Conservation (phyloP, 2,113 vertebrate species). For the Ochotona curzoniae region DNA sequence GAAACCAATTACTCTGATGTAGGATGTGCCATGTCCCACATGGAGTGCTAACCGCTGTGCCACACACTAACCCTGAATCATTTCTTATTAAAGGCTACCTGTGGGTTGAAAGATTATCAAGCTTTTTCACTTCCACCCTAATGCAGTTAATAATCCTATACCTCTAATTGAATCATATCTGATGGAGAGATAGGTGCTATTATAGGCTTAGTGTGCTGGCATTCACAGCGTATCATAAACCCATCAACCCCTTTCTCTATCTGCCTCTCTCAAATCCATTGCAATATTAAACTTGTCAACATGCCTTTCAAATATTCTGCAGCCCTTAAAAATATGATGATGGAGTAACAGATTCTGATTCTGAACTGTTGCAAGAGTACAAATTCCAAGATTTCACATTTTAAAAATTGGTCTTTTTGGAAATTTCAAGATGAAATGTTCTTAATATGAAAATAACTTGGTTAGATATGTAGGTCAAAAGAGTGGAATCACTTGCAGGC, state of each 20-base stretch:
- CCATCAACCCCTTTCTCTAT: not conserved
- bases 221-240: not conserved
- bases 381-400: not conserved
- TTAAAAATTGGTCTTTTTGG: no score
- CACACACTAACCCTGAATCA: no score
- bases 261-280: rapidly evolving
- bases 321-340: not conserved
- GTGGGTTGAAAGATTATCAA: not conserved
- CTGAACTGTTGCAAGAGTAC: not conserved
- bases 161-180: no score
- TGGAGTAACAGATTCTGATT: not conserved
- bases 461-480: not conserved
- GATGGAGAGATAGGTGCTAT: not conserved
- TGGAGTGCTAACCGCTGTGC: no score
- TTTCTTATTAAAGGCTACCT: not conserved
- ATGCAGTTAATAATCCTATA: not conserved
- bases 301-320: not conserved
- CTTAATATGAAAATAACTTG: not conserved
- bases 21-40: no score
- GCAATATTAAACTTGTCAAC: not conserved
- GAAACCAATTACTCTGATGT: no score
- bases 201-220: not conserved
- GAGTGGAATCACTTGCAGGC: not conserved
- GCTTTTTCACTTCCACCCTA: not conserved
- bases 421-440: conserved; percentile 30